Conservation (phyloP, 2,113 vertebrate genomes). For the Periophthalmodon schlosseri region DNA sequence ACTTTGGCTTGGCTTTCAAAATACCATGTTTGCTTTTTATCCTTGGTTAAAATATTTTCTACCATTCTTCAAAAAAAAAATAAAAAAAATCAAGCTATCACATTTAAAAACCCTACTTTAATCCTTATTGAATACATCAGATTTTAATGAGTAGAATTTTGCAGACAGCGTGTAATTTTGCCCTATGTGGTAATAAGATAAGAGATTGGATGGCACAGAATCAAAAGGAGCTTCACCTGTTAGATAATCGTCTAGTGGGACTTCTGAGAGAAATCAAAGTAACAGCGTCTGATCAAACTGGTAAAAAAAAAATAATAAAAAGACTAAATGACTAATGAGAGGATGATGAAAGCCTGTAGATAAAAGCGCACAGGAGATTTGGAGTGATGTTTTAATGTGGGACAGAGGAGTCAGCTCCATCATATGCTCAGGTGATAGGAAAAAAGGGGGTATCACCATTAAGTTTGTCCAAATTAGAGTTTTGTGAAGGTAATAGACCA, state of each 20-base stretch:
- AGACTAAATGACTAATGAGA: conserved; percentile 2
- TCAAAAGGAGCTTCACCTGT: conserved; percentile 69
- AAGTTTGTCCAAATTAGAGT: too few species aligned
- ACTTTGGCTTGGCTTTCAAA: neutral
- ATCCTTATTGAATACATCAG: conserved; percentile 28
- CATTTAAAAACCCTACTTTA: conserved; percentile 49
- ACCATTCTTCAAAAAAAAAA: too few species aligned
- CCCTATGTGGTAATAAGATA: conserved; percentile 57
- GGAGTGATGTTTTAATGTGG: neutral
- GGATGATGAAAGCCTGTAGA: conserved; percentile 3
- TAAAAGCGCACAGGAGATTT: conserved; percentile 20
- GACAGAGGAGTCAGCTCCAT: conserved; percentile 6
- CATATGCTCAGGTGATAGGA: neutral
- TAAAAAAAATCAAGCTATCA: conserved; percentile 34
- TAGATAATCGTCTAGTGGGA: conserved; percentile 15
- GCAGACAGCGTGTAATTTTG: conserved; percentile 37
- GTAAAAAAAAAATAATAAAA: neutral
- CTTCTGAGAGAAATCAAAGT: conserved; percentile 24
- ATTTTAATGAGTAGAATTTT: conserved; percentile 45
- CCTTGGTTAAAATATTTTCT: too few species aligned
- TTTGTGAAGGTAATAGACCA: too few species aligned
- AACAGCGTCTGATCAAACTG: conserved; percentile 26
- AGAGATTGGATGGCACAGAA: conserved; percentile 65
- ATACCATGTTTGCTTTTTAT: too few species aligned
- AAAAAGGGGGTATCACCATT: too few species aligned